phyloP scores from a whole-genome alignment of 2,888 invertebrate species.

The Cacoxenus indagator region DNA sequence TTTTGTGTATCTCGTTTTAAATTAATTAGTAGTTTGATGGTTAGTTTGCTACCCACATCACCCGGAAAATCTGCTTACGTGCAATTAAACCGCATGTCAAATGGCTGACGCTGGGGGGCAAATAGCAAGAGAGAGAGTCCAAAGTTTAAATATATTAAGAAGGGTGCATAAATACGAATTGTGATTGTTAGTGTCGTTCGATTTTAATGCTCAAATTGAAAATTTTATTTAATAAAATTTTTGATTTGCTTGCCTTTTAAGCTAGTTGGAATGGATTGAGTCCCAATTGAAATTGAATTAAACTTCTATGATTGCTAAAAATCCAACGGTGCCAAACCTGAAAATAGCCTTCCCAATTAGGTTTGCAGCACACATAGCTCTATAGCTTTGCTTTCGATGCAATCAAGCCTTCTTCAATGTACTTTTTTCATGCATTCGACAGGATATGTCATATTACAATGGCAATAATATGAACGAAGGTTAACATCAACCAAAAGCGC shows the following conservation, averaged over 20 bases:
- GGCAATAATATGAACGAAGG: constrained; percentile 25
- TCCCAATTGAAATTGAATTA: too few relatives aligned
- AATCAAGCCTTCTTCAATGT: constrained; percentile 3
- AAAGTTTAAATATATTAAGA: background rate
- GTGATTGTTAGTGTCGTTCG: background rate
- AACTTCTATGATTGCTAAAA: background rate
- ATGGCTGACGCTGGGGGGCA: background rate
- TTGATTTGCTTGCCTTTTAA: too few relatives aligned
- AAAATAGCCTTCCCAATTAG: constrained; percentile 30
- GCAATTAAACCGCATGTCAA: constrained; percentile 18
- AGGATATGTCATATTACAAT: constrained; percentile 31
- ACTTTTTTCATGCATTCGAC: constrained; percentile 32
- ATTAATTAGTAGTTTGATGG: constrained; percentile 34
- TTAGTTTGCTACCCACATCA: background rate
- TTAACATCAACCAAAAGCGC: constrained; percentile 10
- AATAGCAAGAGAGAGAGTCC: constrained; percentile 17
- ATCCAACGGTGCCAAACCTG: background rate
- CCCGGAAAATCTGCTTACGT: constrained; percentile 8
- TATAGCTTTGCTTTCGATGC: constrained; percentile 6
- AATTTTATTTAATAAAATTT: too few relatives aligned
- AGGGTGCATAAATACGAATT: background rate
- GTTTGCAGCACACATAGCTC: constrained; percentile 24
- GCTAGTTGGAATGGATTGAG: too few relatives aligned
- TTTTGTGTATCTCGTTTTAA: constrained; percentile 22
- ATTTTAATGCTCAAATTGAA: too few relatives aligned